A percentile compares a stretch with the other conserved stretches of the same genome.
Evolutionary conservation across 2,113 vertebrate species (phyloP).

Genomic region (Xyrauchen texanus): DNA sequence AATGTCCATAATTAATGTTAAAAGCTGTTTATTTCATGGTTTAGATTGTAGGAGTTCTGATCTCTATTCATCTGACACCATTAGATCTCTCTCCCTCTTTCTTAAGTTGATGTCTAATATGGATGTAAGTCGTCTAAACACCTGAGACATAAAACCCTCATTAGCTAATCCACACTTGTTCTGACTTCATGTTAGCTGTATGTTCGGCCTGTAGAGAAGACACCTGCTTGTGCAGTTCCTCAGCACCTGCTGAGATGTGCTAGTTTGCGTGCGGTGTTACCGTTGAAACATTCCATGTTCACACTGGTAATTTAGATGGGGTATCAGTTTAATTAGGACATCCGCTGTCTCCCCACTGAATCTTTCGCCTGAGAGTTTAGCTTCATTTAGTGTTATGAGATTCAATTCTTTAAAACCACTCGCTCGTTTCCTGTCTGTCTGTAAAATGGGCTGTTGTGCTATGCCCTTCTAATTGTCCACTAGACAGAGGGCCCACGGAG

Average conservation of each 20-base stretch:
- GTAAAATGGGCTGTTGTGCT: background rate
- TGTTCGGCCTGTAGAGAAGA: slow-evolving; percentile 2
- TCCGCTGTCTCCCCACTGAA: slow-evolving; percentile 16
- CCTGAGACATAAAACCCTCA: slow-evolving; percentile 31
- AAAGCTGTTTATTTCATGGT: slow-evolving; percentile 10
- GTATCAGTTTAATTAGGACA: slow-evolving; percentile 37
- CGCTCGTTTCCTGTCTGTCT: background rate
- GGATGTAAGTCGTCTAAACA: slow-evolving; percentile 9
- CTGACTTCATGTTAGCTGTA: slow-evolving; percentile 13
- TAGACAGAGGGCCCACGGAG: background rate
- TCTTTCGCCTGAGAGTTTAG: slow-evolving; percentile 3
- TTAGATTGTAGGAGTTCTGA: slow-evolving; percentile 11
- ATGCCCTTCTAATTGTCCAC: slow-evolving; percentile 11
- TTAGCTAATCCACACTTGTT: slow-evolving; percentile 25
- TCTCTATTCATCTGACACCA: background rate
- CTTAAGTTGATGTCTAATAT: background rate
- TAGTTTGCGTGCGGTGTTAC: slow-evolving; percentile 11
- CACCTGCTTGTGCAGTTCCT: background rate
- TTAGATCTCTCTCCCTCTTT: slow-evolving; percentile 4
- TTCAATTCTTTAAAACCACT: slow-evolving; percentile 1
- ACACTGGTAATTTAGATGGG: background rate
- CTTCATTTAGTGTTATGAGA: slow-evolving; percentile 25
- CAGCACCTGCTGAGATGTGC: slow-evolving; percentile 28
- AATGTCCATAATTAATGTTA: background rate
- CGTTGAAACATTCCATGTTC: background rate